phyloP scores from a whole-genome alignment of 2,113 vertebrate genomes.

The Ctenomys sociabilis region DNA sequence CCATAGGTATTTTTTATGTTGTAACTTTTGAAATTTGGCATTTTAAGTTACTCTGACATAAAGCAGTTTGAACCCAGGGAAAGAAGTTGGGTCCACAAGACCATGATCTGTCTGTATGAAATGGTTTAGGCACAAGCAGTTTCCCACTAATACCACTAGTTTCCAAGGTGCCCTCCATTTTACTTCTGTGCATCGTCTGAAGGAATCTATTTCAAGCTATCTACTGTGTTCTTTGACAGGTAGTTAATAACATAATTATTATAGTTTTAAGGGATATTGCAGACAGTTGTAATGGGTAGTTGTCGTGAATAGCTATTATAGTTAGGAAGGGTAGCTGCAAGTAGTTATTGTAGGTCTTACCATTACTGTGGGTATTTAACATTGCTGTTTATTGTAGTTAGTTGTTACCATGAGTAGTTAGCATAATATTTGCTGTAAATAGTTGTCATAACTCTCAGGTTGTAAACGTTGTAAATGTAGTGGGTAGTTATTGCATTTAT shows the following conservation, averaged over 20 bases:
- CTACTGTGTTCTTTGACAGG: not conserved
- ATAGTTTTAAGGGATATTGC: not conserved
- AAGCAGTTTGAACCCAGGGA: too few species aligned
- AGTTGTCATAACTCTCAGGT: not conserved
- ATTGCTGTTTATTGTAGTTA: not conserved
- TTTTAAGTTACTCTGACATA: not conserved
- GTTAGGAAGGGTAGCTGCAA: not conserved
- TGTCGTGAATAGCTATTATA: not conserved
- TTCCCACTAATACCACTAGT: not conserved
- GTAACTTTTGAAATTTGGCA: not conserved
- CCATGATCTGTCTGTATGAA: accelerated
- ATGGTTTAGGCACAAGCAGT: not conserved
- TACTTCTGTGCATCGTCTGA: too few species aligned
- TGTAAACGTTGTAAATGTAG: not conserved
- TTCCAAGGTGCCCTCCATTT: too few species aligned
- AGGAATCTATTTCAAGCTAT: not conserved
- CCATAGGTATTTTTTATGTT: not conserved
- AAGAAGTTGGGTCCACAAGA: too few species aligned
- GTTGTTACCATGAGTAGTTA: not conserved
- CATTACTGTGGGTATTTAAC: not conserved
- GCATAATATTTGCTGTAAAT: not conserved
- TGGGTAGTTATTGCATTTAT: not conserved
- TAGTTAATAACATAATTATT: not conserved
- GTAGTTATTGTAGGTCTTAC: not conserved
- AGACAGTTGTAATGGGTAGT: not conserved